Percentiles rank a stretch among this genome's conserved stretches.
These are phyloP conservation scores for Drosophila meridionalis DNA, from an alignment of 2,888 invertebrate species.

Conservation along the genomic window DNA sequence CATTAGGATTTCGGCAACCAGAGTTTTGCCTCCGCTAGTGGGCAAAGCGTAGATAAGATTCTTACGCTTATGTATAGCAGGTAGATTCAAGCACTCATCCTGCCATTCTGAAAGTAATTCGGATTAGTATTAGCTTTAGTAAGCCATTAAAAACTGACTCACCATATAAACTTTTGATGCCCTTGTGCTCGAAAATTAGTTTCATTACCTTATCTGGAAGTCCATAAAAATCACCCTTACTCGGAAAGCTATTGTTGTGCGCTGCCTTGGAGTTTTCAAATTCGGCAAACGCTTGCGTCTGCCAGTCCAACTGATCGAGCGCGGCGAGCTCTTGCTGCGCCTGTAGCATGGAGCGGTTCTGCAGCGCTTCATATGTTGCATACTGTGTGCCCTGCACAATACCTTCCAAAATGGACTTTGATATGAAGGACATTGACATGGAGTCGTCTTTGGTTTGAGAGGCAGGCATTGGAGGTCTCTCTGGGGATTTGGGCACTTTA, in stretches of 20 bases:
- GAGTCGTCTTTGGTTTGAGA: conserved; percentile 39
- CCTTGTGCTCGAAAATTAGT: conserved; percentile 90
- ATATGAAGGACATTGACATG: conserved; percentile 45
- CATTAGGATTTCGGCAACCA: conserved; percentile 98
- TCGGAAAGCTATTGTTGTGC: conserved; percentile 63
- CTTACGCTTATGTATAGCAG: conserved; percentile 89
- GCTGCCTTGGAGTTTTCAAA: conserved; percentile 33
- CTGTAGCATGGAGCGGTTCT: conserved; percentile 57
- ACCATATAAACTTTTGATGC: conserved; percentile 94
- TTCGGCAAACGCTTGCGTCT: conserved; percentile 77
- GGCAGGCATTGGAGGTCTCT: conserved; percentile 1
- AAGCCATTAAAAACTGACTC: conserved; percentile 59
- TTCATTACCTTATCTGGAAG: conserved; percentile 89
- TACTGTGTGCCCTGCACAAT: conserved; percentile 82
- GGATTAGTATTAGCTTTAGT: neutral
- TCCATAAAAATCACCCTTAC: conserved; percentile 90
- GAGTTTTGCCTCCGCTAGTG: conserved; percentile 98
- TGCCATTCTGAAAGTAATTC: conserved; percentile 92
- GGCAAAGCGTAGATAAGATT: conserved; percentile 97
- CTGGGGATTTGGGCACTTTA: conserved; percentile 65
- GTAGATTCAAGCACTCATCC: conserved; percentile 93
- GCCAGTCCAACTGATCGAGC: conserved; percentile 79
- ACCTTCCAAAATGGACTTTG: conserved; percentile 47
- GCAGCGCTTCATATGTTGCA: conserved; percentile 72
- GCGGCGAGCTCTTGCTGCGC: conserved; percentile 52